Evolutionary conservation across 2,888 invertebrate genomes (phyloP).

Genomic region (Dryomyza anilis): DNA sequence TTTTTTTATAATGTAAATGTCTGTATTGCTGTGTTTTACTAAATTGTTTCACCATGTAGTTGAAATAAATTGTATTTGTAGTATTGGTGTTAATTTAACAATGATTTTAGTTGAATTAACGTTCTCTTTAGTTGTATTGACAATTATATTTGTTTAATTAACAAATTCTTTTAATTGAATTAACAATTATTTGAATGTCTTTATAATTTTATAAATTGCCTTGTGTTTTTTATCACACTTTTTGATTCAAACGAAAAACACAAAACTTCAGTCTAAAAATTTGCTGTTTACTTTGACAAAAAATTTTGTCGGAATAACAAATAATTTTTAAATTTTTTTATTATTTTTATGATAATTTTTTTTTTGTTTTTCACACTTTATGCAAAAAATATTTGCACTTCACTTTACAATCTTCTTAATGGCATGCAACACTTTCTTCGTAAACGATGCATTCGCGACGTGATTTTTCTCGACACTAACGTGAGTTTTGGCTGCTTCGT

Average conservation of each 20-base stretch:
- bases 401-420: conserved; percentile 48
- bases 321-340: background rate
- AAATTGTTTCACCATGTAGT: too few relatives aligned
- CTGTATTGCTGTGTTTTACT: conserved; percentile 24
- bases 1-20: conserved; percentile 31
- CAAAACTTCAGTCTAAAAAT: background rate
- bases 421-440: conserved; percentile 44
- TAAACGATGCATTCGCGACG: conserved; percentile 25
- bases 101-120: too few relatives aligned
- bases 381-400: too few relatives aligned
- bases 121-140: conserved; percentile 25
- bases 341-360: background rate
- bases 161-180: background rate
- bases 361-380: conserved; percentile 23
- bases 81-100: too few relatives aligned
- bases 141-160: background rate
- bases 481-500: conserved; percentile 21
- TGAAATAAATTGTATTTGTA: too few relatives aligned
- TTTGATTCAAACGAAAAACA: too few relatives aligned
- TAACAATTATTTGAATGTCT: background rate
- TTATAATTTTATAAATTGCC: background rate
- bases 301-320: background rate
- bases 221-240: background rate
- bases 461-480: conserved; percentile 23
- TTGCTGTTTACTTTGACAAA: background rate